Evolutionary conservation across 2,797 vertebrate species (phyloP), one percentile per base, ranked within the genome.

Genomic region (Scarus forsteni): DNA sequence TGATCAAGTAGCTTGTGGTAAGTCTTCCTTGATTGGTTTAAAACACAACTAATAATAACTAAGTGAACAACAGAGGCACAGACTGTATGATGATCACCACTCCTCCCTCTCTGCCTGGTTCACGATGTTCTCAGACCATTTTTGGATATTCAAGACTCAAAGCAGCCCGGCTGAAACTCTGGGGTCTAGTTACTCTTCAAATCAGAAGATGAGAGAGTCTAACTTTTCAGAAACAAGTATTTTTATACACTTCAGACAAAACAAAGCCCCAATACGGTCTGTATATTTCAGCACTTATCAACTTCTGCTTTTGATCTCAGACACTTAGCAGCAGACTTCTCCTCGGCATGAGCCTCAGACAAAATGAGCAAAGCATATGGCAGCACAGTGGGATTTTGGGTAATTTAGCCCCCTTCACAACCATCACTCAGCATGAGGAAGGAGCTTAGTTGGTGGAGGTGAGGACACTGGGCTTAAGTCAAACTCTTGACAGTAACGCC

Each of bases 241-340:
- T 77, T n/a, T 60, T 49, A 35, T 79, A 18, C 53, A 44, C 50
- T 66, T 62, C 36, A 45, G 56, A 74, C 53, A 52, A 64, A 60
- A 75, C 56, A 63, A 56, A 66, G 38, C 63, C 67, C 50, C 13
- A 60, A 34, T 6, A 7, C 45, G 36, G 19, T 67, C 66, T 19
- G 50, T 60, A 49, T 75, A 43, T 46, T 50, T 65, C 54, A 45
- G 34, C 40, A 7, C 71, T 70, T 75, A 79, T 85, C 52, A 8
- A 87, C 68, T 75, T 86, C 65, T 65, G 73, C 70, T 86, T 83
- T 84, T 85, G 82, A 82, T 89, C 79, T 80, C 69, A 66, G 46
- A 80, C 70, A 65, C 78, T 82, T 77, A 68, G 56, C 59, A 64
- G 70, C 80, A 87, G 85, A 82, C 77, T 69, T 76, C 68, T 78